Evolutionary conservation across 2,797 vertebrate genomes (phyloP), one percentile per base, ranked within the genome.

Genomic region (Labroides dimidiatus): DNA sequence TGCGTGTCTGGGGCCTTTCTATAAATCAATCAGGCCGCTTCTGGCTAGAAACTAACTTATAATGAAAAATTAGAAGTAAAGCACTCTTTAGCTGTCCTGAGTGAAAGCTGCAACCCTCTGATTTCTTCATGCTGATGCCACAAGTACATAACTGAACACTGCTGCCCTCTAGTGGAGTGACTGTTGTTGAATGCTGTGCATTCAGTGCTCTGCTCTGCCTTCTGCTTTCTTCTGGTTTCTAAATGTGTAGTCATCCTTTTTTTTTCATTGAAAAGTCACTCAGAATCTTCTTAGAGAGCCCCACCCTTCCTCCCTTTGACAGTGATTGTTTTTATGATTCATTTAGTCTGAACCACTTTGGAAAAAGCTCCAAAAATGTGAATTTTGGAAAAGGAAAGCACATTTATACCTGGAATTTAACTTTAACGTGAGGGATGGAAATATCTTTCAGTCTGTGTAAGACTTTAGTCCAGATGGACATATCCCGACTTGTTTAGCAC

Each of bases 181-280:
- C 24, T 23, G 6, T 80, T 64, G 59, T 47, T 58, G 45, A 89
- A 89, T 91, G 90, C 88, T 64, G 85, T 83, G 84, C 89, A 90
- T 90, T 89, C 67, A 59, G 61, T 44, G 69, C 42, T 49, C 69
- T 69, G 53, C 70, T n/a, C 78, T 84, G 68, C 74, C 67, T 73
- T 55, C 64, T 52, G 4, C 42, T 64, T 19, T 42, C 19, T 7
- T 56, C 59, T 47, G 2, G 66, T n/a, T n/a, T n/a, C n/a, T n/a
- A n/a, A n/a, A n/a, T n/a, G n/a, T n/a, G n/a, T n/a, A n/a, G n/a
- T n/a, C n/a, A n/a, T n/a, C n/a, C n/a, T n/a, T n/a, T n/a, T n/a
- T n/a, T 27, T 49, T 8, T 27, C 2, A 9, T 48, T n/a, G 2
- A 10, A 47, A 19, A 21, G 5, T 21, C 19, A 75, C 74, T 44